Evolutionary conservation across 2,888 invertebrate genomes (phyloP), one percentile per base, ranked within the genome.

Genomic region (Chesias legatella): DNA sequence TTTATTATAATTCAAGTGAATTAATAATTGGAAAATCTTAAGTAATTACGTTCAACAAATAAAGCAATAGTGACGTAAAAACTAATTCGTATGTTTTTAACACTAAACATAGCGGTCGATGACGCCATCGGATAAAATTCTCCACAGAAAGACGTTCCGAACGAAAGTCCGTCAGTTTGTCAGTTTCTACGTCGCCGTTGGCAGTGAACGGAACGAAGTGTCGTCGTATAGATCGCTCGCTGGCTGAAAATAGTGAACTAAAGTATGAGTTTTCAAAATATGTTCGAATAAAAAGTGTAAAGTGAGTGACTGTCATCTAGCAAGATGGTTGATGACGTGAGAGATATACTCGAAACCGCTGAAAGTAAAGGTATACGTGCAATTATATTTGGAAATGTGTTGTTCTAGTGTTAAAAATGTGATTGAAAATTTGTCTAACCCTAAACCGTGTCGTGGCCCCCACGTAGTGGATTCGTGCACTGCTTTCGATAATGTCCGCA

Each of bases 251-350:
- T 86, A 85, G 84, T 88, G 86, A 84, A 85, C 77, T 80, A 83
- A 70, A 85, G 77, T 83, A 83, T 84, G 84, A 85, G 83, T 86
- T 85, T 84, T 85, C 81, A 80, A 85, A 83, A 86, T 83, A 86
- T 86, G 85, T 83, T 84, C 79, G 82, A 84, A 79, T 85, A 86
- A 85, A 80, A 85, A 86, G 84, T 86, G 86, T 72, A 72, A 74
- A 58, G 83, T 84, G 81, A 79, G 82, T 83, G 81, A 80, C 79
- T 85, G 85, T 86, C 84, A 85, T 80, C 79, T 70, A 79, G 84
- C 88, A 88, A 88, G 78, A 88, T 88, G 88, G 88, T 84, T 82
- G 88, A 86, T 85, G 88, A 88, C 81, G 86, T 83, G 84, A 82
- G 76, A 80, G 79, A 86, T 79, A 76, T 82, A 78, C 74, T 73